Base-by-base conservation (phyloP, 1,140 invertebrate species). In the Ceratina calcarata region DNA sequence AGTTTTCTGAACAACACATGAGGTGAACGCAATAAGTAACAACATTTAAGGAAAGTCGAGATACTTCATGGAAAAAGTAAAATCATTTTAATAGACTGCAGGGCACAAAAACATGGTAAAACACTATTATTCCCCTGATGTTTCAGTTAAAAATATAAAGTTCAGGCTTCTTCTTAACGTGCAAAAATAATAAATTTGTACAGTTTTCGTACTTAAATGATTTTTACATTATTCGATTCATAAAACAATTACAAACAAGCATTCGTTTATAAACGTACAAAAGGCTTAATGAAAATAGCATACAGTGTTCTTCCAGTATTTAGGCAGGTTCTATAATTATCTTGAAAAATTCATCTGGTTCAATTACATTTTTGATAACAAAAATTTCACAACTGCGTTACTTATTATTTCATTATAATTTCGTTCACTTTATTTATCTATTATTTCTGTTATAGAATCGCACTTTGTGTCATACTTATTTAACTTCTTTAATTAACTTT, bases 401-500 rank as follows among this genome's bases (percentile, higher is more conserved):
- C 49, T 70, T 79, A 74, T 69, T 66, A 66, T n/a, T 53, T n/a
- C 16, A 18, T 61, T 18, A 78, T 73, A 80, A 65, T 85, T 84
- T 68, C 51, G 18, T 20, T 75, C 79, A 51, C 64, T 61, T 24
- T 78, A 86, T 66, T 76, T 81, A 79, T 84, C 57, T 71, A 73
- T 86, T 75, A 74, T 57, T 18, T 45, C 37, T 45, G 37, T 45
- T 57, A n/a, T 57, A 85, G 85, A 91, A 91, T 91, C 87, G 90
- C 90, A 91, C 89, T 91, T 91, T 85, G 89, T 91, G 87, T 91
- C 74, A 81, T 81, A 81, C 87, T 85, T 49, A 83, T 83, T 87
- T 64, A 86, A 85, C 67, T 85, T 84, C 22, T 82, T 45, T 80
- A 84, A 88, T 78, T 82, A 65, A 81, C 85, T 82, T 88, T 22